Base-by-base conservation (phyloP, 2,797 vertebrate genomes). In the Danio aesculapii region DNA sequence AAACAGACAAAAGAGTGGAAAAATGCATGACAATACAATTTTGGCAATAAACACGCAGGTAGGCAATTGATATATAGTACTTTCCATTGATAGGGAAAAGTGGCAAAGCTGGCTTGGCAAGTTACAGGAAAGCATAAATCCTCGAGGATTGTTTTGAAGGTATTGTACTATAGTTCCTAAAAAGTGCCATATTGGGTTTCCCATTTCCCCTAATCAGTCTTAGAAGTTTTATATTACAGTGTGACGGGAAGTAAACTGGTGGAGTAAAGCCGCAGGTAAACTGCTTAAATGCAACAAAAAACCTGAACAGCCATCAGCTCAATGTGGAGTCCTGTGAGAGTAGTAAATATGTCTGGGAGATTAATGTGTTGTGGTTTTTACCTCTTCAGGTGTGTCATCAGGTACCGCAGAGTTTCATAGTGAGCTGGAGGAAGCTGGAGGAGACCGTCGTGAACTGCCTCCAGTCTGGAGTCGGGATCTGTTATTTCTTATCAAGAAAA, bases 381-480 rank as follows among this genome's bases (percentile, higher is more conserved):
- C 94, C 94, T 94, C 83, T 93, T 95, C 57, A 95, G 91, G 81
- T 95, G 94, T 74, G 92, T 93, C 91, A 94, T 94, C 83, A 95
- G 90, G 91, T 93, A 98, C 77, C 97, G 94, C 63, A 99, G 94
- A 12, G 98, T 98, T 93, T 99, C 98, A 0, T 96, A 97, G 91
- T 99, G 98, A 59, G 98, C 98, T 2, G 97, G 97, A 19, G 98
- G 98, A 83, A 99, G 96, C 88, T 97, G 92, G 91, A 99, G 92
- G 89, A 99, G 88, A 78, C 94, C 92, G 80, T 99, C 98, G 5
- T 99, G 97, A 87, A 99, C 91, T 1, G 96, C 97, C 94, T 99
- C 98, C 88, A 99, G 92, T 89, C 97, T 94, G 90, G 96, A 95
- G 55, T 99, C 98, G 39, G 94, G 92, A 84, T 95, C 96, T 84